These are phyloP conservation scores for Agonopterix alstromeriana DNA, from an alignment of 2,888 invertebrate species.

Conservation along the genomic window DNA sequence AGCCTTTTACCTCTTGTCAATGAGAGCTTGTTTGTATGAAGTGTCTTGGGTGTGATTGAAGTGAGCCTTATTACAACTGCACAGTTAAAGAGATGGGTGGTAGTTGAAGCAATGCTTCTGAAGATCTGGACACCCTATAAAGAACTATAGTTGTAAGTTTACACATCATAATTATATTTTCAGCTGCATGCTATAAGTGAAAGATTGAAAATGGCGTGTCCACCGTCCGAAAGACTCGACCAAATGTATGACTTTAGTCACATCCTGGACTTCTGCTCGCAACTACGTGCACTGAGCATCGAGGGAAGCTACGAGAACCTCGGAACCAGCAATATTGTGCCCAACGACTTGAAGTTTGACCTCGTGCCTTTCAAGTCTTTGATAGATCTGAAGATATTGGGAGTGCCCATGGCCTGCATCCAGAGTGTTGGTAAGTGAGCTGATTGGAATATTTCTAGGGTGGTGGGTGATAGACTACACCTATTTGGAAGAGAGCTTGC, in stretches of 20 bases:
- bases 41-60: no score
- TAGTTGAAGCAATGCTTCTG: no score
- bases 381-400: slow-evolving; percentile 81
- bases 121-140: no score
- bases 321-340: slow-evolving; percentile 89
- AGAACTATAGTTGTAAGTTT: neutral
- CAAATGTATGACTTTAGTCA: slow-evolving; percentile 93
- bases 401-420: slow-evolving; percentile 82
- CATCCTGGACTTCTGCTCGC: slow-evolving; percentile 90
- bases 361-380: slow-evolving; percentile 89
- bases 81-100: no score
- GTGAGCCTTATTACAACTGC: no score
- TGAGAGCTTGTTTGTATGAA: no score
- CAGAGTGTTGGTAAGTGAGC: slow-evolving; percentile 73
- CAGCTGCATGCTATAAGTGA: slow-evolving; percentile 94
- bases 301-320: slow-evolving; percentile 81
- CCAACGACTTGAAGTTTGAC: slow-evolving; percentile 87
- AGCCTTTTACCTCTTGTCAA: no score
- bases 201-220: slow-evolving; percentile 90
- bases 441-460: no score
- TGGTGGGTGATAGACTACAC: no score
- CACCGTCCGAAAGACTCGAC: slow-evolving; percentile 85
- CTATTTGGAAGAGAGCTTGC: no score
- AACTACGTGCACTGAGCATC: slow-evolving; percentile 82
- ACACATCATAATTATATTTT: slow-evolving; percentile 31